Evolutionary conservation across 2,797 vertebrate species (phyloP).

Genomic region (Betta splendens): DNA sequence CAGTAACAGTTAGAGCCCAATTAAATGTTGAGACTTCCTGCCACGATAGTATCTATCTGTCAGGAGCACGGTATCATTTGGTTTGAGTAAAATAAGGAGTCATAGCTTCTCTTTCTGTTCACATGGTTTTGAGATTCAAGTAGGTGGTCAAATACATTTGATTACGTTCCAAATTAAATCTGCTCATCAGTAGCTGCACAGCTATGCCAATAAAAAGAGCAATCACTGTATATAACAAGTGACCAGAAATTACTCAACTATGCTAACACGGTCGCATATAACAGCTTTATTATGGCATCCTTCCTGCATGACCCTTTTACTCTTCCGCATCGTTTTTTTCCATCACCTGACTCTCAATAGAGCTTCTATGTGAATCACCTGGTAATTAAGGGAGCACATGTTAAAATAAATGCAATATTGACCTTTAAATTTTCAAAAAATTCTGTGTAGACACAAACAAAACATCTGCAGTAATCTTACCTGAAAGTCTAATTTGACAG

Average conservation of each 20-base stretch:
- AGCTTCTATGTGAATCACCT: conserved; percentile 3
- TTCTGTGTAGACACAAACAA: conserved; percentile 44
- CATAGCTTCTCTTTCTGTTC: neutral
- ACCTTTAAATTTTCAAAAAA: conserved; percentile 8
- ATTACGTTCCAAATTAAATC: too few species aligned
- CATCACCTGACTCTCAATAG: neutral
- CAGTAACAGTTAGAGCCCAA: too few species aligned
- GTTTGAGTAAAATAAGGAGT: too few species aligned
- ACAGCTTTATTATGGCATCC: conserved; percentile 40
- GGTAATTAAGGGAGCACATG: neutral
- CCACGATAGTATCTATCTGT: too few species aligned
- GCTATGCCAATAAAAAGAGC: too few species aligned
- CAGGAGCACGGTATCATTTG: too few species aligned
- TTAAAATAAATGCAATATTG: conserved; percentile 1
- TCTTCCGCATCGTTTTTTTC: conserved; percentile 28
- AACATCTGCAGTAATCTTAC: conserved; percentile 67
- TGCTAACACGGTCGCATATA: conserved; percentile 19
- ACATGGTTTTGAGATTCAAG: neutral
- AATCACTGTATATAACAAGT: too few species aligned
- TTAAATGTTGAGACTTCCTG: too few species aligned
- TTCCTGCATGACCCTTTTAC: conserved; percentile 62
- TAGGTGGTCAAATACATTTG: too few species aligned
- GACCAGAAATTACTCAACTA: too few species aligned
- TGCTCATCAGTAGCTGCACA: too few species aligned
- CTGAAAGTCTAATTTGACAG: too few species aligned